Evolutionary conservation across 2,797 vertebrate species (phyloP).

Genomic region (Typhlichthys eigenmanni): DNA sequence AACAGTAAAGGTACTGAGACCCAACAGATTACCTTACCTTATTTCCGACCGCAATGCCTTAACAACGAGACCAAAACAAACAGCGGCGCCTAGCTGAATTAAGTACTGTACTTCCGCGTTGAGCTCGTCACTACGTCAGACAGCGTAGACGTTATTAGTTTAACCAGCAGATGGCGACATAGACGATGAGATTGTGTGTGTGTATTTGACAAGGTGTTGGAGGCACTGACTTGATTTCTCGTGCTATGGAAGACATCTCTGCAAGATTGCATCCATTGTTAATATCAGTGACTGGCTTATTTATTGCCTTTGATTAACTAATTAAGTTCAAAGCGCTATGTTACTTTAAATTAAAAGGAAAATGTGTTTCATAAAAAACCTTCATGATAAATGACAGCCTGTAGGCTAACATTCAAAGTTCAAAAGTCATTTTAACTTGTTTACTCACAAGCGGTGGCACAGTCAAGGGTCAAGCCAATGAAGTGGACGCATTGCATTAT

Average conservation of each 20-base stretch:
- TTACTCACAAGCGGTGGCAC: constrained; percentile 26
- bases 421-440: constrained; percentile 23
- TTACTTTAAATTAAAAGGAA: too few species aligned
- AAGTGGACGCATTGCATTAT: constrained; percentile 53
- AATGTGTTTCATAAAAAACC: neutral
- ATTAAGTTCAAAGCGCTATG: neutral
- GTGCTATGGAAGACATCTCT: neutral
- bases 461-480: constrained; percentile 44
- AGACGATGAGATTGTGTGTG: constrained; percentile 40
- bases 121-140: neutral
- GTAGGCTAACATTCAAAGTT: neutral
- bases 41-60: constrained; percentile 14
- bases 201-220: neutral
- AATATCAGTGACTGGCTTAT: neutral
- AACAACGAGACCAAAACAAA: constrained; percentile 1
- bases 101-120: constrained; percentile 11
- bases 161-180: constrained; percentile 63
- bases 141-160: neutral
- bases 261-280: too few species aligned
- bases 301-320: neutral
- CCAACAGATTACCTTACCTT: constrained; percentile 50
- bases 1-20: too few species aligned
- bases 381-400: neutral
- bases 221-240: neutral
- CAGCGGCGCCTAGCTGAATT: neutral